Conservation (phyloP, 2,113 vertebrate genomes). For the Psittacula cyanocephala region DNA sequence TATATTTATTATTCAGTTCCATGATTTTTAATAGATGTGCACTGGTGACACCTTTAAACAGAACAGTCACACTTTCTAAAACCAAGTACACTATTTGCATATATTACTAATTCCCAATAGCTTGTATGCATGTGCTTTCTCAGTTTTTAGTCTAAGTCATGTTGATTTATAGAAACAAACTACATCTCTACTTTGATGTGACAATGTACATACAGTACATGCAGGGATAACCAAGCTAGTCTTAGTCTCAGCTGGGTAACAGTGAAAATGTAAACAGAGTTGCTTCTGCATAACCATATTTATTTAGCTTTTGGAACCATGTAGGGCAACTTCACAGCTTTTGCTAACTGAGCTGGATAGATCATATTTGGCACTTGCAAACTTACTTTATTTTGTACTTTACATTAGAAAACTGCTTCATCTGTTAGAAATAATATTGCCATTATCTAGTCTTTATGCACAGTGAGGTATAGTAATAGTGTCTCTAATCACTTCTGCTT, state of each 20-base stretch:
- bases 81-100: background rate
- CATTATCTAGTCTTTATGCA: background rate
- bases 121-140: background rate
- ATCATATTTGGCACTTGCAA: background rate
- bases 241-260: background rate
- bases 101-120: background rate
- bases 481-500: background rate
- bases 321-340: background rate
- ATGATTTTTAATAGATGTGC: background rate
- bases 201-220: fast-evolving
- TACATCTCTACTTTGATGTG: background rate
- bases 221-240: background rate
- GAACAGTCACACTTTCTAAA: background rate
- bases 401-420: background rate
- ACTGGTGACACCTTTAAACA: background rate
- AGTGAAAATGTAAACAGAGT: background rate
- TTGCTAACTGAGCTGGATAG: background rate
- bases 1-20: background rate
- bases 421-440: background rate
- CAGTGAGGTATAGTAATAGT: background rate
- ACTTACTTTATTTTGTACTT: background rate
- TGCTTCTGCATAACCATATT: background rate
- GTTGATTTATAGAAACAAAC: background rate
- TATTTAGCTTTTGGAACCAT: background rate
- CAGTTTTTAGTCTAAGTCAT: background rate